A percentile compares a stretch with the other conserved stretches of the same genome.
phyloP scores from a whole-genome alignment of 2,797 vertebrate genomes.

The Echiichthys vipera region DNA sequence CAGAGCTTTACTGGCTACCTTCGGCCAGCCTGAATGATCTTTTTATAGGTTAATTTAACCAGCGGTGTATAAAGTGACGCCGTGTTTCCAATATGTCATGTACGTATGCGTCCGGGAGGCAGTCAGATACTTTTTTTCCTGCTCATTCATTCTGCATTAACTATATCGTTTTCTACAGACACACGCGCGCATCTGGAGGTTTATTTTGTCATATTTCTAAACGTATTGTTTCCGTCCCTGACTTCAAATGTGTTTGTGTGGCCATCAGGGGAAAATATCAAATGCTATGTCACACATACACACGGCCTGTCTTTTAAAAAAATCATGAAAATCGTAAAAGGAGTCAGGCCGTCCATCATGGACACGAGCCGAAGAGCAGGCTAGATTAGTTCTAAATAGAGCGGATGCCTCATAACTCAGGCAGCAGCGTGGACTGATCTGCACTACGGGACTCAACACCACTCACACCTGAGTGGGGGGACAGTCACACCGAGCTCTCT shows the following conservation, averaged over 20 bases:
- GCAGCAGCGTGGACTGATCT: slow-evolving; percentile 3
- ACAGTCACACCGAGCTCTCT: slow-evolving; percentile 9
- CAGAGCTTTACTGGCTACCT: neutral
- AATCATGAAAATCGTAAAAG: slow-evolving; percentile 27
- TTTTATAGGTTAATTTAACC: neutral
- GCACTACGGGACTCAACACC: neutral
- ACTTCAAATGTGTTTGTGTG: neutral
- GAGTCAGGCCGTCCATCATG: slow-evolving; percentile 45
- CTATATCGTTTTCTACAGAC: neutral
- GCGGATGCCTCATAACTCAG: slow-evolving; percentile 64
- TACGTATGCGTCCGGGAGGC: neutral
- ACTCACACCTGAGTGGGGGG: slow-evolving; percentile 4
- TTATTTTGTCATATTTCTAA: neutral
- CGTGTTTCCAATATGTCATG: neutral
- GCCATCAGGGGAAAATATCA: slow-evolving; percentile 14
- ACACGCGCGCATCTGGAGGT: neutral
- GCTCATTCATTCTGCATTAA: neutral
- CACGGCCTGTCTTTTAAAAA: neutral
- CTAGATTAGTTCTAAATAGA: slow-evolving; percentile 46
- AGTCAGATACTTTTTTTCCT: neutral
- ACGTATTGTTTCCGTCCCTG: too few relatives aligned
- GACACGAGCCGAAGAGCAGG: slow-evolving; percentile 24
- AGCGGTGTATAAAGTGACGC: neutral
- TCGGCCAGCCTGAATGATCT: neutral
- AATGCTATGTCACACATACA: neutral